These are phyloP conservation scores for Nothura maculosa DNA, from an alignment of 2,797 vertebrate genomes.

Conservation along the genomic window DNA sequence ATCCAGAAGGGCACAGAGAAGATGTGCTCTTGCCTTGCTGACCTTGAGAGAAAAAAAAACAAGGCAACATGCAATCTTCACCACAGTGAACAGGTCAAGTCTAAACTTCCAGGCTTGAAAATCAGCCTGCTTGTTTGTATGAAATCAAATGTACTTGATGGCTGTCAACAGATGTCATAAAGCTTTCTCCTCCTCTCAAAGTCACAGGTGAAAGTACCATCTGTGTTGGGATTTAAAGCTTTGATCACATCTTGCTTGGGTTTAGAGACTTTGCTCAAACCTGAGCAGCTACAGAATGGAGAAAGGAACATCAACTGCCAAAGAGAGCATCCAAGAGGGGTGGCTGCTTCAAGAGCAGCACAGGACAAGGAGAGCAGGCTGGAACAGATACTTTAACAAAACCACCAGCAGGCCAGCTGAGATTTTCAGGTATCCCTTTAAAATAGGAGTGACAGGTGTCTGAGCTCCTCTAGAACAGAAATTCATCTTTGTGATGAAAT, in stretches of 20 bases:
- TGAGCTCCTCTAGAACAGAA: conserved; percentile 7
- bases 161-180: background rate
- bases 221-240: background rate
- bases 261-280: background rate
- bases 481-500: background rate
- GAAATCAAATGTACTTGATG: background rate
- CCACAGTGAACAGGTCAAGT: background rate
- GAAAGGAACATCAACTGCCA: background rate
- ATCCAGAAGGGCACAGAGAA: background rate
- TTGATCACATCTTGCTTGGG: background rate
- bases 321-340: background rate
- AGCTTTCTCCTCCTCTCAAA: background rate
- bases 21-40: background rate
- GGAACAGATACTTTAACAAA: background rate
- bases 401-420: background rate
- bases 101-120: background rate
- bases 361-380: background rate
- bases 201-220: background rate
- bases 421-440: background rate
- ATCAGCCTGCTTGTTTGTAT: background rate
- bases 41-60: background rate
- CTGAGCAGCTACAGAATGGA: background rate
- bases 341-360: background rate
- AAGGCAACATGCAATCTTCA: background rate
- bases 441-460: background rate